phyloP scores from a whole-genome alignment of 2,888 invertebrate genomes.

The Thecocarcelia acutangulata region DNA sequence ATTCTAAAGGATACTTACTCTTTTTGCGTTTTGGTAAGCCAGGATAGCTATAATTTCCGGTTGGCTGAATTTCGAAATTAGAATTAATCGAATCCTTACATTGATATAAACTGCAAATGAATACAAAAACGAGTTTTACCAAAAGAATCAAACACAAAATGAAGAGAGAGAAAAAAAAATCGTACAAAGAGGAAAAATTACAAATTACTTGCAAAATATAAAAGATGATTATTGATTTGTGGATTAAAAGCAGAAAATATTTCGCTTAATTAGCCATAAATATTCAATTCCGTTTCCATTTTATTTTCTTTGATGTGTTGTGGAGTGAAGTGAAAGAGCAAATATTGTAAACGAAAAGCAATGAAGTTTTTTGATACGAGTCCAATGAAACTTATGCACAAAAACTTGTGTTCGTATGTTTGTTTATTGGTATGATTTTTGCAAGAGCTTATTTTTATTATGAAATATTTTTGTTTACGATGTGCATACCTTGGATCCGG shows the following conservation, averaged over 20 bases:
- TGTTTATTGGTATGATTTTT: too few relatives aligned
- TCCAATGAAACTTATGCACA: too few relatives aligned
- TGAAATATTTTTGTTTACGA: background rate
- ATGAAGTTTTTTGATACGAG: too few relatives aligned
- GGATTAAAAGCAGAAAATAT: slow-evolving; percentile 19
- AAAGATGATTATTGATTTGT: slow-evolving; percentile 37
- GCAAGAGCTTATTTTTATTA: background rate
- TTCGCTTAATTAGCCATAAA: slow-evolving; percentile 46
- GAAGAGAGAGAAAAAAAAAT: background rate
- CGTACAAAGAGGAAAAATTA: slow-evolving; percentile 1
- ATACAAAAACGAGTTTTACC: slow-evolving; percentile 27
- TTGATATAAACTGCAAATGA: slow-evolving; percentile 81
- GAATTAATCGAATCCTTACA: slow-evolving; percentile 84
- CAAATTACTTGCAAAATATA: background rate
- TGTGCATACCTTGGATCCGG: slow-evolving; percentile 81
- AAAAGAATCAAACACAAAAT: background rate
- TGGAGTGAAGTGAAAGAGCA: background rate
- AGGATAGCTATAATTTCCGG: slow-evolving; percentile 84
- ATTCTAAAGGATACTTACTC: slow-evolving; percentile 73
- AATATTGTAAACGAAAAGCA: background rate
- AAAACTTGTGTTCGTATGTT: too few relatives aligned
- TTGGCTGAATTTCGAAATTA: slow-evolving; percentile 83
- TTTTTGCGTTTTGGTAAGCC: slow-evolving; percentile 82
- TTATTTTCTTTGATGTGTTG: background rate
- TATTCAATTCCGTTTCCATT: slow-evolving; percentile 2